Conservation (phyloP, 2,113 vertebrate genomes). For the Syrmaticus mikado region DNA sequence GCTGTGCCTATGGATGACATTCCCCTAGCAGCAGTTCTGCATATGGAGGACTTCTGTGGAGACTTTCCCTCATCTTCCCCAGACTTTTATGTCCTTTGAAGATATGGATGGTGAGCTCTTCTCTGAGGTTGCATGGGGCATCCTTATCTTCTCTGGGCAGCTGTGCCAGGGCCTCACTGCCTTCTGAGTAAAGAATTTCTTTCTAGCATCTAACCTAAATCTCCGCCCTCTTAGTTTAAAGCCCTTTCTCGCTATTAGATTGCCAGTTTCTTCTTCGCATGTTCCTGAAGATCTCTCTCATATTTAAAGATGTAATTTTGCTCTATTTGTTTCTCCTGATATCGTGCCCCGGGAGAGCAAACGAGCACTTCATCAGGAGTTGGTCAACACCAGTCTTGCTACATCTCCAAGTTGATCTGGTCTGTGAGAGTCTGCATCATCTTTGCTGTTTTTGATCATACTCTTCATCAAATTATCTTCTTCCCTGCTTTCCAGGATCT, state of each 20-base stretch:
- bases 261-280: neutral
- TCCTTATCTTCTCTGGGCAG: no score
- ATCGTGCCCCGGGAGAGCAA: neutral
- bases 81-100: neutral
- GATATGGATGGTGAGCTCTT: fast-evolving
- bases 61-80: fast-evolving
- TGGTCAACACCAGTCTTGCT: neutral
- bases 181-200: no score
- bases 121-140: neutral
- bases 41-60: neutral
- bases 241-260: neutral
- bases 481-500: neutral
- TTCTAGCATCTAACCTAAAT: no score
- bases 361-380: neutral
- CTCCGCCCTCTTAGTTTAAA: no score
- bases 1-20: neutral
- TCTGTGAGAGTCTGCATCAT: neutral
- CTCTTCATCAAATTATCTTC: slow-evolving; percentile 1
- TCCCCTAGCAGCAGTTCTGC: fast-evolving
- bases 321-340: neutral
- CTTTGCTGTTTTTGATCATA: neutral
- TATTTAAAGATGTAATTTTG: neutral
- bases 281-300: neutral
- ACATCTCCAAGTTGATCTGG: neutral
- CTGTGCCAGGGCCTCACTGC: no score